Conservation (phyloP, 2,888 invertebrate genomes). For the Penaeus monodon region DNA sequence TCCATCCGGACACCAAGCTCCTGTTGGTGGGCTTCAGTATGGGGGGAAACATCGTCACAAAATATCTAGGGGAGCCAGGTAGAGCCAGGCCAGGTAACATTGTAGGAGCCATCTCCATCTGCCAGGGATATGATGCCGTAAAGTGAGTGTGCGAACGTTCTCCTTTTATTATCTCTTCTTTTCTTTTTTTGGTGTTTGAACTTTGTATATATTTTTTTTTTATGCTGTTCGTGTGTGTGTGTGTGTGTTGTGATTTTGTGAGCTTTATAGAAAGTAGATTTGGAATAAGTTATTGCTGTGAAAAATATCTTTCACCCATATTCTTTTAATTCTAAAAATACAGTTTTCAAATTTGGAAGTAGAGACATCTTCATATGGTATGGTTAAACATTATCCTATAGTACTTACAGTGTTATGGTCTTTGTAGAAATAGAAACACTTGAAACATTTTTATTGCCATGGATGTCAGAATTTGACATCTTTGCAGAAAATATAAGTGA, state of each 20-base stretch:
- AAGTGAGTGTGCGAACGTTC: constrained; percentile 75
- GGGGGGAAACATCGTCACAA: constrained; percentile 93
- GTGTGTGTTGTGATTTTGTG: no score
- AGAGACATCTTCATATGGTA: no score
- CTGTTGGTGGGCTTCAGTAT: constrained; percentile 92
- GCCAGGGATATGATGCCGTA: constrained; percentile 93
- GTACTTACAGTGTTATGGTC: no score
- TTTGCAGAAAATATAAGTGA: background rate
- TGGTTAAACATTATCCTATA: no score
- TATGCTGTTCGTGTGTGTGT: background rate
- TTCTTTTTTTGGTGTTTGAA: background rate
- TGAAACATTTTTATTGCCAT: no score
- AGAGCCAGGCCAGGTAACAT: constrained; percentile 74
- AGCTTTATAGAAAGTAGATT: background rate
- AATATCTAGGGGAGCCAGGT: constrained; percentile 86
- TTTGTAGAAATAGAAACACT: no score
- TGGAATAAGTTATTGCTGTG: no score
- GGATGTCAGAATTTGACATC: constrained; percentile 1
- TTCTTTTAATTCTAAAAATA: no score
- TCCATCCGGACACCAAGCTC: constrained; percentile 82
- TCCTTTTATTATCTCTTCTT: background rate
- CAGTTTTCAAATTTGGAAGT: no score
- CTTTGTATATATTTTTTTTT: background rate
- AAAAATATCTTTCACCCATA: no score
- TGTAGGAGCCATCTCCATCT: constrained; percentile 90